Percentiles rank a stretch among this genome's conserved stretches.
phyloP scores from a whole-genome alignment of 2,797 vertebrate genomes.

The Leptatherina wallacei region DNA sequence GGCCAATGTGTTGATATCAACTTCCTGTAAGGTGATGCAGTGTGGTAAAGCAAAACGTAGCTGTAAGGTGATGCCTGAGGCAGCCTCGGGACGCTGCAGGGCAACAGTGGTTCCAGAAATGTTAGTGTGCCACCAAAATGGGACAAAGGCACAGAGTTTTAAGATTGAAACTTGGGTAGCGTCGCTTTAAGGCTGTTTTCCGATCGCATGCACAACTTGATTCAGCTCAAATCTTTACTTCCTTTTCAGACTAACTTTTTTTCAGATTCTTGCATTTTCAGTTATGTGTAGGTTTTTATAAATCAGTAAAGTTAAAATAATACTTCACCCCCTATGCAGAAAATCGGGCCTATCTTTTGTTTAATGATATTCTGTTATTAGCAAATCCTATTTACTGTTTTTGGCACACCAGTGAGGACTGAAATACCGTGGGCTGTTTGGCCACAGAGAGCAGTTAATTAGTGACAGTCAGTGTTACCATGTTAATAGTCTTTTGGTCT shows the following conservation, averaged over 20 bases:
- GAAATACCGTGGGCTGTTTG: slow-evolving; percentile 23
- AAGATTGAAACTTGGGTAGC: too few relatives aligned
- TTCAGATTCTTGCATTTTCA: too few relatives aligned
- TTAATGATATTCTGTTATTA: neutral
- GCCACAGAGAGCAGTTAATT: slow-evolving; percentile 21
- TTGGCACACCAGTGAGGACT: neutral
- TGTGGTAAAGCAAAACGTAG: neutral
- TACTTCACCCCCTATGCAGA: neutral
- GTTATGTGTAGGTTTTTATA: neutral
- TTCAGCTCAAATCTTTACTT: too few relatives aligned
- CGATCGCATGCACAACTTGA: too few relatives aligned
- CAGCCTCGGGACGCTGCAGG: too few relatives aligned
- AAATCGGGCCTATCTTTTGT: neutral
- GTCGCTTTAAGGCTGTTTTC: too few relatives aligned
- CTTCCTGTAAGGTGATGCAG: neutral
- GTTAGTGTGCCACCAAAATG: too few relatives aligned
- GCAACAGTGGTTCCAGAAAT: too few relatives aligned
- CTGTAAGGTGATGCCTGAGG: too few relatives aligned
- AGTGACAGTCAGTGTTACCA: slow-evolving; percentile 19
- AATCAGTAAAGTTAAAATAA: neutral
- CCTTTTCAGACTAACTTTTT: too few relatives aligned
- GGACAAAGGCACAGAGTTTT: too few relatives aligned
- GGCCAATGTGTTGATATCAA: neutral
- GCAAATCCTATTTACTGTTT: slow-evolving; percentile 6
- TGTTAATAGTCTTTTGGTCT: slow-evolving; percentile 28